Percentiles rank a stretch among this genome's conserved stretches.
These are phyloP conservation scores for Dorcus hopei DNA, from an alignment of 2,888 invertebrate species.

Conservation along the genomic window DNA sequence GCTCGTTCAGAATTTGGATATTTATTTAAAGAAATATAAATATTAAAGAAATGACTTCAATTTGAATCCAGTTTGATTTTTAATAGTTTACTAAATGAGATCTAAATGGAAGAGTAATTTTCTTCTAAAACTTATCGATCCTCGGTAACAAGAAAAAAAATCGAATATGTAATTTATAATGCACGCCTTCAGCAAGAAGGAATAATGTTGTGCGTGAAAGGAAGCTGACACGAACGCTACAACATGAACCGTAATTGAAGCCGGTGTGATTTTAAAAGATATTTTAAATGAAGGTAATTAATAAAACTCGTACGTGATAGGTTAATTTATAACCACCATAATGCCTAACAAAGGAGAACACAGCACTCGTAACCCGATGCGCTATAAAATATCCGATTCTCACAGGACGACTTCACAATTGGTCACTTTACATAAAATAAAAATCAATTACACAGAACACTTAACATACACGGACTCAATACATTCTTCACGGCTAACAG, in stretches of 20 bases:
- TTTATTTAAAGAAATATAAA: too few species aligned
- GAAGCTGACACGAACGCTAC: neutral
- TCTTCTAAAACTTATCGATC: too few species aligned
- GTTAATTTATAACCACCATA: conserved; percentile 13
- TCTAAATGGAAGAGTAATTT: too few species aligned
- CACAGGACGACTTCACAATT: conserved; percentile 18
- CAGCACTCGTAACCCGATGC: conserved; percentile 26
- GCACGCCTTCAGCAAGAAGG: too few species aligned
- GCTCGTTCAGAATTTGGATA: too few species aligned
- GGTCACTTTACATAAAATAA: conserved; percentile 27
- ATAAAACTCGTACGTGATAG: conserved; percentile 12
- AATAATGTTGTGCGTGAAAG: neutral
- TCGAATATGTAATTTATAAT: too few species aligned
- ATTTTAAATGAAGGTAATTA: conserved; percentile 8
- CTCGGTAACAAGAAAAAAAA: too few species aligned
- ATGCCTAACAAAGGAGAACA: conserved; percentile 16
- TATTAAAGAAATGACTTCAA: too few species aligned
- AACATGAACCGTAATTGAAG: conserved; percentile 8
- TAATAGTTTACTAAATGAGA: too few species aligned
- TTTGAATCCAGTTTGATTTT: too few species aligned
- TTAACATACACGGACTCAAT: conserved; percentile 16
- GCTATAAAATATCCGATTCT: conserved; percentile 22
- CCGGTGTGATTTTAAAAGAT: conserved; percentile 12
- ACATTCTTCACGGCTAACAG: conserved; percentile 8
- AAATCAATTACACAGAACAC: conserved; percentile 25